Evolutionary conservation across 2,888 invertebrate genomes (phyloP).

Genomic region (Meta bourneti): DNA sequence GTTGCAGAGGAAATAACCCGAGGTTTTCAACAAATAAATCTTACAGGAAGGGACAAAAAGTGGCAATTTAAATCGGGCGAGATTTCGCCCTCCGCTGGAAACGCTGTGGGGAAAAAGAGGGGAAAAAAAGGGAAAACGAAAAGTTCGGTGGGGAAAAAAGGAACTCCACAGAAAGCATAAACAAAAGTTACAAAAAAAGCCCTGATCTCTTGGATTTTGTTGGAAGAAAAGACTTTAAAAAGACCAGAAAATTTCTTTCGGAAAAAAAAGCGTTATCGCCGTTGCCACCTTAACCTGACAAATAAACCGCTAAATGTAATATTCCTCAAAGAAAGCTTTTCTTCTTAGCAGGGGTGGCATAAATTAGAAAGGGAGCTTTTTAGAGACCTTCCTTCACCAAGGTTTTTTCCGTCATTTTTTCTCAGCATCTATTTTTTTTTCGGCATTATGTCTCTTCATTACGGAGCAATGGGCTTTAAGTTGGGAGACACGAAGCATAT

Average conservation of each 20-base stretch:
- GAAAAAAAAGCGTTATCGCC: constrained; percentile 2
- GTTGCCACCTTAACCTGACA: constrained; percentile 22
- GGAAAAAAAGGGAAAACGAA: background rate
- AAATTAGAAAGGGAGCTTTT: background rate
- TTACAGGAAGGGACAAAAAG: background rate
- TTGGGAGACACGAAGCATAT: background rate
- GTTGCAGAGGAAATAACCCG: background rate
- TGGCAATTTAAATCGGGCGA: background rate
- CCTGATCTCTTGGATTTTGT: background rate
- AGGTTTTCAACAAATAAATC: background rate
- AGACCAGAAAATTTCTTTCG: background rate
- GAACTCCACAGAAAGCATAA: background rate
- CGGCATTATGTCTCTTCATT: background rate
- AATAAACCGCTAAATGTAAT: constrained; percentile 35
- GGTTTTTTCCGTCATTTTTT: no score
- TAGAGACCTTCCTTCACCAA: background rate
- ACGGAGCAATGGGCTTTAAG: background rate
- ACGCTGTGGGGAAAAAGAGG: background rate
- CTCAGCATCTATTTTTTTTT: background rate
- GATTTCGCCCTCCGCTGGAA: background rate
- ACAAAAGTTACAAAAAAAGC: background rate
- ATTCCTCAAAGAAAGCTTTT: background rate
- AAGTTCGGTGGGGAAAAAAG: background rate
- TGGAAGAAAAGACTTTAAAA: background rate
- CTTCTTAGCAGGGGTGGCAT: background rate